These are phyloP conservation scores for Exaiptasia diaphana DNA, from an alignment of 64 coral and sea anemone genomes.

Conservation along the genomic window DNA sequence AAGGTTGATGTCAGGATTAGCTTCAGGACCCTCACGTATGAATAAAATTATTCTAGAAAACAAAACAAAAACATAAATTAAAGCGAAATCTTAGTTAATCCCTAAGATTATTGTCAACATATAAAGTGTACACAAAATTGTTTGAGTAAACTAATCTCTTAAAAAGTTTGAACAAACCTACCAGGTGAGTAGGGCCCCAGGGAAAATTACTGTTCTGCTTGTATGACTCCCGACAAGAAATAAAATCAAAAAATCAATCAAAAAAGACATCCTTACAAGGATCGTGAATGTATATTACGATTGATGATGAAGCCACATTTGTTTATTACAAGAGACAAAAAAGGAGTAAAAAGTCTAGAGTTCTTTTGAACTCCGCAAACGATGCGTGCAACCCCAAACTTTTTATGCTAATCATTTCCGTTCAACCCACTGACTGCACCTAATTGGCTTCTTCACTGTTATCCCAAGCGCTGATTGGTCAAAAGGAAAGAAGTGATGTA, in stretches of 20 bases:
- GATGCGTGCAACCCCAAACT: not conserved
- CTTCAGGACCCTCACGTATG: too few species aligned
- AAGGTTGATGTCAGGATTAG: too few species aligned
- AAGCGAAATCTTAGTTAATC: too few species aligned
- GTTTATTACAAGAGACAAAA: not conserved
- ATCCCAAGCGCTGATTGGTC: slow-evolving; percentile 24
- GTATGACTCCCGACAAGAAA: not conserved
- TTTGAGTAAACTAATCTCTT: slow-evolving; percentile 19
- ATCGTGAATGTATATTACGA: not conserved
- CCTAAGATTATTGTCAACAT: not conserved
- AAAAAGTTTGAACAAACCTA: not conserved
- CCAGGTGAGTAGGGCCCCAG: too few species aligned
- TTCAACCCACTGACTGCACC: not conserved
- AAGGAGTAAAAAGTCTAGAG: not conserved
- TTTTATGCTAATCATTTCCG: not conserved
- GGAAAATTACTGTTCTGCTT: not conserved
- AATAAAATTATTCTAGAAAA: too few species aligned
- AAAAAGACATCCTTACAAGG: not conserved
- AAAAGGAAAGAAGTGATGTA: slow-evolving; percentile 3
- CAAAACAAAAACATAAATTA: too few species aligned
- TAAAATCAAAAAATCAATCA: not conserved
- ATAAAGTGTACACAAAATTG: not conserved
- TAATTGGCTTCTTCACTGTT: slow-evolving; percentile 6
- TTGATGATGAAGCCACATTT: not conserved
- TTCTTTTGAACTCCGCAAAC: not conserved